phyloP scores from a whole-genome alignment of 2,888 invertebrate genomes.

The Tethea ocularis region DNA sequence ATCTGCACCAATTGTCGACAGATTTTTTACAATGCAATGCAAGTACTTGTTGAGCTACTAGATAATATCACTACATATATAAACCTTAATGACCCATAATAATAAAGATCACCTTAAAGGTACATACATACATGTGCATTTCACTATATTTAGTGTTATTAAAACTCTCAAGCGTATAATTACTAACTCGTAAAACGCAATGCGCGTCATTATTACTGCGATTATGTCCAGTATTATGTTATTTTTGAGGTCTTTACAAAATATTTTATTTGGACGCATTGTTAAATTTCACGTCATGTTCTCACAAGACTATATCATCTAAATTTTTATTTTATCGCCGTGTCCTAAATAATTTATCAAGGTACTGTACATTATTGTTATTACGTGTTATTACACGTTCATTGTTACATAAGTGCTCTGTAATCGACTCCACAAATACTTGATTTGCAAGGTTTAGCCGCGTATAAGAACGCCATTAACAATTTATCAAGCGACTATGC shows the following conservation, averaged over 20 bases:
- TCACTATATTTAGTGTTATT: constrained; percentile 15
- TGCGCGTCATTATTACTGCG: not conserved
- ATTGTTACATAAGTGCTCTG: not conserved
- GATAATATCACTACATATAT: not conserved
- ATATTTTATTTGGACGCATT: not conserved
- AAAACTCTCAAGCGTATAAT: constrained; percentile 24
- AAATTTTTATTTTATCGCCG: not conserved
- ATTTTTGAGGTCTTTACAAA: not conserved
- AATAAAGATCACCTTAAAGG: not conserved
- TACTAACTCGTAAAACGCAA: constrained; percentile 26
- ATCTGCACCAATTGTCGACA: too few relatives aligned
- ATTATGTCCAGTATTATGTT: not conserved
- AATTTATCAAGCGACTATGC: too few relatives aligned
- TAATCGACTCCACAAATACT: not conserved
- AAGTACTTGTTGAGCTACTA: too few relatives aligned
- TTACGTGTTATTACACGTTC: not conserved
- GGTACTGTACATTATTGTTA: constrained; percentile 6
- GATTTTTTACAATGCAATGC: too few relatives aligned
- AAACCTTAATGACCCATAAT: not conserved
- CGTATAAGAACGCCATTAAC: not conserved
- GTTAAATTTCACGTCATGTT: not conserved
- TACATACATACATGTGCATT: not conserved
- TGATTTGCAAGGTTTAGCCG: not conserved
- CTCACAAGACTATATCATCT: not conserved
- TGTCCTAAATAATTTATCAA: constrained; percentile 8